Percentiles rank a stretch among this genome's conserved stretches.
Evolutionary conservation across 2,888 invertebrate genomes (phyloP).

Genomic region (Agrochola litura): DNA sequence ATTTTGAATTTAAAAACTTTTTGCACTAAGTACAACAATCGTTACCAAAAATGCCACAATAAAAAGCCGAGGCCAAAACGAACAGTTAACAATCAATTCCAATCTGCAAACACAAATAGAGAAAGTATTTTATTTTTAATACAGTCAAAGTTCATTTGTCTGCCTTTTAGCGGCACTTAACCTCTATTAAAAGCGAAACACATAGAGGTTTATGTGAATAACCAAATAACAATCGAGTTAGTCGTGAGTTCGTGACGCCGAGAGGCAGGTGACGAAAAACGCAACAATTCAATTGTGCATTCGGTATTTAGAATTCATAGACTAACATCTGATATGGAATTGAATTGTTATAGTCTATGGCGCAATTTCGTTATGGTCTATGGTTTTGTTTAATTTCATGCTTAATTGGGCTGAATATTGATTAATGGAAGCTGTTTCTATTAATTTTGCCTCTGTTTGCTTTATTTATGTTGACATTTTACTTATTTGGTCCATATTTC

Average conservation of each 20-base stretch:
- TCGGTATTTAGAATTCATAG: slow-evolving; percentile 68
- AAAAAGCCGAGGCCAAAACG: neutral
- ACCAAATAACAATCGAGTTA: slow-evolving; percentile 71
- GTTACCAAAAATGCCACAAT: neutral
- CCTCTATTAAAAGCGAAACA: slow-evolving; percentile 71
- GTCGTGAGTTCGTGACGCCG: slow-evolving; percentile 76
- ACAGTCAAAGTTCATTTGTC: slow-evolving; percentile 65
- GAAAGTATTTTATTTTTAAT: slow-evolving; percentile 54
- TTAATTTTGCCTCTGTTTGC: slow-evolving; percentile 25
- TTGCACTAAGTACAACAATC: neutral
- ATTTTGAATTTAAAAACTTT: neutral
- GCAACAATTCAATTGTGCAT: slow-evolving; percentile 76
- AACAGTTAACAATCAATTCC: slow-evolving; percentile 1
- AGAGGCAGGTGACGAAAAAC: slow-evolving; percentile 78
- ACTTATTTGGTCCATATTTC: slow-evolving; percentile 31
- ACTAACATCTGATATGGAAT: slow-evolving; percentile 66
- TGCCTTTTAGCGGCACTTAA: slow-evolving; percentile 69
- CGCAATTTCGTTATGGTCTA: slow-evolving; percentile 49
- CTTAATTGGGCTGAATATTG: slow-evolving; percentile 56
- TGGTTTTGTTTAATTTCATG: slow-evolving; percentile 55
- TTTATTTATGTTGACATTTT: slow-evolving; percentile 40
- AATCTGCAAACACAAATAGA: slow-evolving; percentile 30
- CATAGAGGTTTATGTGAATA: slow-evolving; percentile 69
- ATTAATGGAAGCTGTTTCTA: slow-evolving; percentile 38
- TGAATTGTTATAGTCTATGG: slow-evolving; percentile 66